Evolutionary conservation across 2,888 invertebrate species (phyloP), one percentile per base, ranked within the genome.

Genomic region (Amiota mariae): DNA sequence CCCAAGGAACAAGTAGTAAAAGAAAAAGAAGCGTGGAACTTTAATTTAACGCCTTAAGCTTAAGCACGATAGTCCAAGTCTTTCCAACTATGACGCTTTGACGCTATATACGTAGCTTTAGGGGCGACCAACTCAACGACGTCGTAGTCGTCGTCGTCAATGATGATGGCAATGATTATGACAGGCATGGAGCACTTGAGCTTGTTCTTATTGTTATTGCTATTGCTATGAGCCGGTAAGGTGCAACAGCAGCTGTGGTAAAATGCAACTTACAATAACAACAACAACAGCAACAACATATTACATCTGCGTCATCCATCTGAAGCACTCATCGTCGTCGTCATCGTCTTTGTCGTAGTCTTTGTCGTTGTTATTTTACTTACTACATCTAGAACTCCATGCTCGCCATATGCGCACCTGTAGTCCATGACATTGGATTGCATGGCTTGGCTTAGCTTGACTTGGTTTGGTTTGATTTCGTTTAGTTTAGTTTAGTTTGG

Each of bases 181-280:
- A 59, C 59, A 59, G 59, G 59, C 59, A 15, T 59, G 59, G 59
- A 12, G 36, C 20, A 59, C 59, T 59, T 59, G 59, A 18, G 6
- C 80, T 83, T 78, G 80, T 83, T 82, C 79, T 82, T 80, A 47
- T 64, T 64, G n/a, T 64, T 9, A 47, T 46, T 15, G 61, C 10
- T 71, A 18, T 48, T 48, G 47, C 9, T 48, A 47, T 48, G 36
- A 36, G 47, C 64, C 47, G 64, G 15, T 47, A 64, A 64, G n/a
- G 46, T 48, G 49, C 46, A 64, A 8, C 46, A 64, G 64, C n/a
- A 4, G 24, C n/a, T 10, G 47, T 15, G 47, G 54, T 15, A 54
- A 11, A n/a, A 54, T 54, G n/a, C 13, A 15, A 13, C 54, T 54
- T 75, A 75, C 75, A 75, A 75, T 71, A 71, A 72, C 75, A 75